phyloP scores from a whole-genome alignment of 2,113 vertebrate species.

The Neodontobutis hainanensis region DNA sequence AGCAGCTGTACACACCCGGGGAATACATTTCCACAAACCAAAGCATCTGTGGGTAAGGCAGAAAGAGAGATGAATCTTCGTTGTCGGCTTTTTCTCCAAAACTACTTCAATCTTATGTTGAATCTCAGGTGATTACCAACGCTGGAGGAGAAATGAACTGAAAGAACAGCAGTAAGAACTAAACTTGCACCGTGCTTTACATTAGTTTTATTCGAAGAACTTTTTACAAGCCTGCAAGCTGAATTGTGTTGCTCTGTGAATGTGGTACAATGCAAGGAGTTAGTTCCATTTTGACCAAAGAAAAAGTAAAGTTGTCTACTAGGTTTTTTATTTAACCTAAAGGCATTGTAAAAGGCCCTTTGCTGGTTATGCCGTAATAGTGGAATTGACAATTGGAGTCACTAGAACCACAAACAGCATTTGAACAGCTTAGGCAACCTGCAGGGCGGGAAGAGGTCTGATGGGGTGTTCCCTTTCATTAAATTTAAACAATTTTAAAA shows the following conservation, averaged over 20 bases:
- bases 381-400: too few species aligned
- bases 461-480: too few species aligned
- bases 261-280: background rate
- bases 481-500: too few species aligned
- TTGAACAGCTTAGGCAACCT: too few species aligned
- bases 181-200: background rate
- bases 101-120: conserved; percentile 22
- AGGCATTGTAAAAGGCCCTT: too few species aligned
- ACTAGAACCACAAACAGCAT: too few species aligned
- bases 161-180: background rate
- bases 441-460: too few species aligned
- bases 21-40: conserved; percentile 46
- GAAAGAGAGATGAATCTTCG: conserved; percentile 1
- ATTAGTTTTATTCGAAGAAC: background rate
- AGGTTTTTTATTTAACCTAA: too few species aligned
- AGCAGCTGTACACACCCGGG: conserved; percentile 44
- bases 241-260: background rate
- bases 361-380: too few species aligned
- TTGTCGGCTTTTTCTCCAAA: conserved; percentile 11
- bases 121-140: conserved; percentile 31
- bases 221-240: background rate
- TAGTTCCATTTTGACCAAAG: too few species aligned
- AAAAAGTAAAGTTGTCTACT: too few species aligned
- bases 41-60: conserved; percentile 13
- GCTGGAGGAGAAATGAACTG: conserved; percentile 16